Conservation (phyloP, 2,113 vertebrate species). For the Sardina pilchardus region DNA sequence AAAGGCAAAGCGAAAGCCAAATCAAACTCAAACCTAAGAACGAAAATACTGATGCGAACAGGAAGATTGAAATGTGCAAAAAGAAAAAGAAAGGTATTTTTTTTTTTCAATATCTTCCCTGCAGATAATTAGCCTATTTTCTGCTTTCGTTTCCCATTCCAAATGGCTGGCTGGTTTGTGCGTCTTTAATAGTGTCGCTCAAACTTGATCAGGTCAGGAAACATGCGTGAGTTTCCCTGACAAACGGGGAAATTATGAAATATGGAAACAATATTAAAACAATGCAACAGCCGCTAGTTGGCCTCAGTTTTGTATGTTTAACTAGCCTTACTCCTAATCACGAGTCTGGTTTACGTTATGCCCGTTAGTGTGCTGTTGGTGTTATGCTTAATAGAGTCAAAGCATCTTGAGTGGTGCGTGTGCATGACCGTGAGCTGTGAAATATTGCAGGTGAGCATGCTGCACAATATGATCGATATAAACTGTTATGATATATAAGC, state of each 20-base stretch:
- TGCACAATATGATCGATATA: background rate
- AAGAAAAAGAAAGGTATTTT: conserved; percentile 65
- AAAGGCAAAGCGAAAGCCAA: conserved; percentile 71
- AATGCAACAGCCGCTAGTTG: background rate
- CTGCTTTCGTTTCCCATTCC: background rate
- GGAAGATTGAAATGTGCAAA: conserved; percentile 56
- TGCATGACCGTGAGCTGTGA: too few species aligned
- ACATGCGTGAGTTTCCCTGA: background rate
- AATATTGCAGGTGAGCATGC: background rate
- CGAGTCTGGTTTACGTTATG: background rate
- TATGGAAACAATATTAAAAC: background rate
- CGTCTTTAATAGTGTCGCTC: background rate
- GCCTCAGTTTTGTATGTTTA: background rate
- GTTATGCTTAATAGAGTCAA: background rate
- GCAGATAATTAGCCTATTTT: background rate
- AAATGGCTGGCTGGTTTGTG: background rate
- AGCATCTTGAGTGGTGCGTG: background rate
- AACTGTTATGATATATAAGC: background rate
- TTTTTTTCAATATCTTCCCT: background rate
- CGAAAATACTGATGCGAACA: conserved; percentile 72
- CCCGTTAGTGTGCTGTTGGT: background rate
- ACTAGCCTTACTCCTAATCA: background rate
- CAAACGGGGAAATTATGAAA: background rate
- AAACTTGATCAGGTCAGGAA: background rate
- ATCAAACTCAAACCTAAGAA: conserved; percentile 70